phyloP scores from a whole-genome alignment of 2,797 vertebrate species.

The Helarctos malayanus region DNA sequence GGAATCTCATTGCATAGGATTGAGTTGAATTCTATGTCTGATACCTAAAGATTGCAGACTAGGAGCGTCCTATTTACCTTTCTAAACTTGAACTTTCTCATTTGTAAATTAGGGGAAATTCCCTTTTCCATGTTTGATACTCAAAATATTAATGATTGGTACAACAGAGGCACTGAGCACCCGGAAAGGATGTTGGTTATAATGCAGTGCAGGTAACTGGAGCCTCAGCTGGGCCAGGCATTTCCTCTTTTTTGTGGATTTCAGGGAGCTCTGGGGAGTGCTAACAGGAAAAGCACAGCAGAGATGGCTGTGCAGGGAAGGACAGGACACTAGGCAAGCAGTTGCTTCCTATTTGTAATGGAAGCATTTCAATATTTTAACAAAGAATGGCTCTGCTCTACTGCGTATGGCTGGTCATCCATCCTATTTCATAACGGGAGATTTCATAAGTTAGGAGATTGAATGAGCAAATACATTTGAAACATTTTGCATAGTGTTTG shows the following conservation, averaged over 20 bases:
- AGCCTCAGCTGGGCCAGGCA: neutral
- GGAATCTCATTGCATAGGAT: neutral
- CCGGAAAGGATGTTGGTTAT: neutral
- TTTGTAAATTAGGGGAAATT: neutral
- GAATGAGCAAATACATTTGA: neutral
- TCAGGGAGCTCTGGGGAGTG: neutral
- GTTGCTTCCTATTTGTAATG: neutral
- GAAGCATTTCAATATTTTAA: neutral
- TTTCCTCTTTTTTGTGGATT: neutral
- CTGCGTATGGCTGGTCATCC: too few relatives aligned
- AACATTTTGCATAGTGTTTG: neutral
- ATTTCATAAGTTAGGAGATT: neutral
- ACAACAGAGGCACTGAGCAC: accelerated
- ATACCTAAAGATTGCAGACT: neutral
- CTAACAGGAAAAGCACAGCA: neutral
- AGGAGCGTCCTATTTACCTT: neutral
- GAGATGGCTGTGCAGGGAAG: neutral
- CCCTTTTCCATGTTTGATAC: neutral
- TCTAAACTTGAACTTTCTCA: neutral
- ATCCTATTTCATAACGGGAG: neutral
- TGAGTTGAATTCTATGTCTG: neutral
- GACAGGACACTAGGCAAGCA: neutral
- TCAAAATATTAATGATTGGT: neutral
- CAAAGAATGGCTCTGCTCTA: accelerated
- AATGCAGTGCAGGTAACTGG: accelerated